phyloP scores from a whole-genome alignment of 2,113 vertebrate species.

The Ctenodactylus gundi region DNA sequence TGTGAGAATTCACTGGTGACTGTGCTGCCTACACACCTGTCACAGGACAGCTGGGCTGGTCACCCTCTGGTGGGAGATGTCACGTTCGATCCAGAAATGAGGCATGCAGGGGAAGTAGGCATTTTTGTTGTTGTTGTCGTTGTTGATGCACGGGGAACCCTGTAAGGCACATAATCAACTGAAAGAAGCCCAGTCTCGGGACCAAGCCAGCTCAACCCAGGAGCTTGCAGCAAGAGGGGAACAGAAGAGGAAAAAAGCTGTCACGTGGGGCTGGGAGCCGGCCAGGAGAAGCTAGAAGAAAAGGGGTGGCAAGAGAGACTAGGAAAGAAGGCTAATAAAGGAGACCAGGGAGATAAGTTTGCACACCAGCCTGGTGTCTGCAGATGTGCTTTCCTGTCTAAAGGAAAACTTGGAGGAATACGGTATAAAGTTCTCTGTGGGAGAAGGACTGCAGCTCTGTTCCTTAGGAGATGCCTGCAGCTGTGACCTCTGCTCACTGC shows the following conservation, averaged over 20 bases:
- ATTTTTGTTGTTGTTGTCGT: too few relatives aligned
- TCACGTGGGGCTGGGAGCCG: neutral
- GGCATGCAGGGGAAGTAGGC: neutral
- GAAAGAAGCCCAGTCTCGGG: neutral
- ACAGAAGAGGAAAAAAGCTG: neutral
- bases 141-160: neutral
- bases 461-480: neutral
- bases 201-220: neutral
- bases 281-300: neutral
- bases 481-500: neutral
- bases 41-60: neutral
- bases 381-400: neutral
- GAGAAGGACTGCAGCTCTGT: neutral
- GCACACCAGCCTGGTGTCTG: neutral
- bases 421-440: rapidly evolving
- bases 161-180: neutral
- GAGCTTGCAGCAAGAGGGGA: neutral
- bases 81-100: constrained; percentile 3
- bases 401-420: rapidly evolving
- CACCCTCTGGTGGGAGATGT: neutral
- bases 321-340: neutral
- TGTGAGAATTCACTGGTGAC: neutral
- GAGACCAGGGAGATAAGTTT: neutral
- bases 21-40: neutral
- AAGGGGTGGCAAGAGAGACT: too few relatives aligned